Base-by-base conservation (phyloP, 2,888 invertebrate genomes). In the Drosophila neotestacea region DNA sequence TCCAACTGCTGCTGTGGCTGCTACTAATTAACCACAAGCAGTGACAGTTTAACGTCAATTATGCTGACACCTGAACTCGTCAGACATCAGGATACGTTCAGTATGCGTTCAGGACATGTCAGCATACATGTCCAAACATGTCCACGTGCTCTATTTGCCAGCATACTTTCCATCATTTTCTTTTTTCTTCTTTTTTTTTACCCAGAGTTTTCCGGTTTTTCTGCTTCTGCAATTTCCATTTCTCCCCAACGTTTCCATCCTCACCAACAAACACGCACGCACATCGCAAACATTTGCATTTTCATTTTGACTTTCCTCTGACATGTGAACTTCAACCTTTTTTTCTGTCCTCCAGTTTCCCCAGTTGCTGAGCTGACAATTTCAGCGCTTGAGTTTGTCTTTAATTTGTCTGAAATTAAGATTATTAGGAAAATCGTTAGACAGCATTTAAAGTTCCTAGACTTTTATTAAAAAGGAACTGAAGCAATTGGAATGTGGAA, bases 21-120 rank as follows among this genome's bases (percentile, higher is more conserved):
- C 73, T 70, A 73, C 80, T 88, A 88, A 86, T 88, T 83, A 88
- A 80, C 84, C 84, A 34, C 83, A 83, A 71, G 73, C 83, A 73
- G 61, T 75, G 65, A 67, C 83, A 75, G 80, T 70, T 80, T 85
- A 73, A 46, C 67, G 70, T 75, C 88, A 85, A 88, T 88, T 88
- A 79, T 63, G 68, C 58, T 52, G 73, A 70, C 70, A 79, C 79
- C 71, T 65, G 59, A 62, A 41, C 64, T 59, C 58, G 42, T 42
- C 47, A 34, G 42, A 7, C 56, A 22, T 30, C 44, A 36, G 47
- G 5, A 47, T 46, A 22, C 13, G 30, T 13, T 16, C 41, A 22
- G 48, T 9, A 44, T 60, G n/a, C 39, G 28, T 46, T 44, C 44
- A 22, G 27, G 13, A 62, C 13, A 5, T 42, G 64, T 61, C 71